These are phyloP conservation scores for Triops cancriformis DNA, from an alignment of 1,140 invertebrate genomes.

Conservation along the genomic window DNA sequence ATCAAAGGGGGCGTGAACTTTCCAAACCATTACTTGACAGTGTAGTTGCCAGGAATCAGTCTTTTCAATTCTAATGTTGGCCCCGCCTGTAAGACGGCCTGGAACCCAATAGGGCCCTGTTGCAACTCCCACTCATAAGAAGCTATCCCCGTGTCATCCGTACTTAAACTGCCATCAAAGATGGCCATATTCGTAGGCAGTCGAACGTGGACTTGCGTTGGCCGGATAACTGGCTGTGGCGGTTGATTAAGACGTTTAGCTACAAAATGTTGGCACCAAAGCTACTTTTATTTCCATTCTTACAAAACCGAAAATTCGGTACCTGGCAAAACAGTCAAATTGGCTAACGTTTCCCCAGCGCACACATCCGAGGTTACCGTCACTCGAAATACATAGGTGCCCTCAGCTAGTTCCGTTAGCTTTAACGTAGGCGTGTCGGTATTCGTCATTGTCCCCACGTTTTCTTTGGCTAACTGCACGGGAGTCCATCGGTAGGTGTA, in stretches of 20 bases:
- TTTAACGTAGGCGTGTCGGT: conserved; percentile 71
- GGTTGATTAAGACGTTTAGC: conserved; percentile 75
- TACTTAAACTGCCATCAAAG: conserved; percentile 70
- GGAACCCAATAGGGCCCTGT: conserved; percentile 74
- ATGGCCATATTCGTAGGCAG: conserved; percentile 80
- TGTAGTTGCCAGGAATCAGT: conserved; percentile 79
- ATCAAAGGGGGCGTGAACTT: background rate
- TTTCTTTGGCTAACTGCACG: conserved; percentile 65
- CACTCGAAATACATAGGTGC: conserved; percentile 81
- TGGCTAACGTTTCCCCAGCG: conserved; percentile 75
- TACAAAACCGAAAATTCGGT: conserved; percentile 36
- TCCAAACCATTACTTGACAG: conserved; percentile 52
- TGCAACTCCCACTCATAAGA: conserved; percentile 87
- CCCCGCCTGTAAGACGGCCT: conserved; percentile 63
- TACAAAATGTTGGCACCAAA: conserved; percentile 34
- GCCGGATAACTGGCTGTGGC: conserved; percentile 76
- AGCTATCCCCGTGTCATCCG: conserved; percentile 73
- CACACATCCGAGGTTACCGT: conserved; percentile 61
- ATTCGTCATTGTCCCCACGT: conserved; percentile 69
- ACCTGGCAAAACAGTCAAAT: conserved; percentile 82
- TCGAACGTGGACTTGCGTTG: conserved; percentile 71
- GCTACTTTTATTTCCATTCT: background rate
- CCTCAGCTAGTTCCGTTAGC: conserved; percentile 67
- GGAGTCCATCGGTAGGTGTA: conserved; percentile 85
- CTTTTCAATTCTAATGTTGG: conserved; percentile 77